Evolutionary conservation across 2,113 vertebrate genomes (phyloP), one percentile per base, ranked within the genome.

Genomic region (Podiceps cristatus): DNA sequence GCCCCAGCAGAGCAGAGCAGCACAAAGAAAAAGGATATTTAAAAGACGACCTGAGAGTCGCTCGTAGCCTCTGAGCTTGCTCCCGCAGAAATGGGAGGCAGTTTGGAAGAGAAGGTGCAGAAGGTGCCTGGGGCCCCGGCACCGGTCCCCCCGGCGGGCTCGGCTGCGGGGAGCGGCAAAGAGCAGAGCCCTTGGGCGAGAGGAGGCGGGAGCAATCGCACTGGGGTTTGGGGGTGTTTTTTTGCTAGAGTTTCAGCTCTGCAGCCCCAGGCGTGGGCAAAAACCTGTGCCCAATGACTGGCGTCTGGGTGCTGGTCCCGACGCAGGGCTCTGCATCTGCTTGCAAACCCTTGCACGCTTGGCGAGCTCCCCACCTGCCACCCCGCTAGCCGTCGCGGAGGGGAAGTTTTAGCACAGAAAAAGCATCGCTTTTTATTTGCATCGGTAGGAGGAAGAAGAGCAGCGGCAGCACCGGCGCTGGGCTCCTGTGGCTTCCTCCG

Each of bases 151-250:
- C 33, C 16, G 2, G n/a, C 11, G 10, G 67, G 53, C 50, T n/a
- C 5, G 1, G 55, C 59, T 7, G 0, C 0, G 3, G 40, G 85
- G 37, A 72, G 13, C 67, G 17, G 40, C 24, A 19, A 37, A 58
- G 40, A 86, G 63, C 59, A 40, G 29, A 68, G 68, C 72, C 53
- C 47, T 23, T 15, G 14, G 35, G 23, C 2, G 4, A 28, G 77
- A 67, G 55, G n/a, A 52, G 45, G 28, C 37, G 62, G 73, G 11
- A 82, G 62, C 2, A 0, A 59, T 28, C 44, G 14, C 47, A 0
- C 28, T 4, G 62, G 31, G 77, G 6, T 1, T 50, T 1, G 56
- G 31, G 1, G 5, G 17, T 1, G 1, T 42, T 56, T 69, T 53
- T 83, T 68, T 22, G 35, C 35, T 40, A 0, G 58, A 52, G 27